Evolutionary conservation across 2,797 vertebrate species (phyloP), one percentile per base, ranked within the genome.

Genomic region (Aeoliscus strigatus): DNA sequence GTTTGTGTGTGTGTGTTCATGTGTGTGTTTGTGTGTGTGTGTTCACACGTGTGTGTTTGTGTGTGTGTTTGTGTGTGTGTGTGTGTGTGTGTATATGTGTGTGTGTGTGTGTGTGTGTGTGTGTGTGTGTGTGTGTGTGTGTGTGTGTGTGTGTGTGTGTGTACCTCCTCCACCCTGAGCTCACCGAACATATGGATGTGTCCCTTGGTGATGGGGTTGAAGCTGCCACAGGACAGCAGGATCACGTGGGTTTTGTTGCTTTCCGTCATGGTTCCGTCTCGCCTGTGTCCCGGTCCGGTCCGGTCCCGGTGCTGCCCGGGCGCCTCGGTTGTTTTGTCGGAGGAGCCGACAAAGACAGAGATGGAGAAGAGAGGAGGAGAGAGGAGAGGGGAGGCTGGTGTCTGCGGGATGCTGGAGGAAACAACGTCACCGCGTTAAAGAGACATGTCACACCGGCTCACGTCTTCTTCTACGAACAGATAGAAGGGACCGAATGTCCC

Each of bases 121-220:
- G n/a, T n/a, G n/a, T n/a, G n/a, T n/a, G n/a, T n/a, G n/a, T n/a
- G n/a, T n/a, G n/a, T n/a, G n/a, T n/a, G n/a, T n/a, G n/a, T n/a
- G n/a, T n/a, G n/a, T n/a, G n/a, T n/a, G n/a, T n/a, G n/a, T n/a
- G n/a, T n/a, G n/a, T n/a, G n/a, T n/a, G n/a, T n/a, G n/a, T n/a
- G n/a, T n/a, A n/a, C 11, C 26, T 18, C 7, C 9, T 14, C 14
- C 37, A 14, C 3, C 2, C 2, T 9, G 13, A 3, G 8, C 93
- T 92, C 79, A 98, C 94, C 94, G 71, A 98, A 98, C 94, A 98
- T 97, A 83, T 98, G 93, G 76, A 98, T 89, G 85, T 98, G 94
- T 66, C 94, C 94, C 75, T 93, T 96, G 60, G 94, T 97, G 85
- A 98, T 89, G 70, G 94, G 94, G 66, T 97, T 98, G 87, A 97